Evolutionary conservation across 1,140 invertebrate genomes (phyloP).

Genomic region (Pentalonia nigronervosa): DNA sequence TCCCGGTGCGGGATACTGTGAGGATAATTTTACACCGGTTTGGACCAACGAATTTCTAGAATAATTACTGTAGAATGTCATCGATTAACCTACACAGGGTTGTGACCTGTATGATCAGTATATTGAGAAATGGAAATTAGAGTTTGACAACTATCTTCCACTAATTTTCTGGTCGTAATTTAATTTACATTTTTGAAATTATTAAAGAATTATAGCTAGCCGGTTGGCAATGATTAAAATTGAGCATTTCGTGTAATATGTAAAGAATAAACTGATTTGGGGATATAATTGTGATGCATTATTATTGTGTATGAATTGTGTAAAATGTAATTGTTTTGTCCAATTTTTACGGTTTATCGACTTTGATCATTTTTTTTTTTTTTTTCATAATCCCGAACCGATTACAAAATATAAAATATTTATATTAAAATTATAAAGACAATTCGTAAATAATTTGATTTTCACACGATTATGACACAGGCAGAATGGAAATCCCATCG

Average conservation of each 20-base stretch:
- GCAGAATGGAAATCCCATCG: constrained; percentile 24
- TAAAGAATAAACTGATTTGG: neutral
- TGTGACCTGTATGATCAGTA: neutral
- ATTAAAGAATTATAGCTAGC: neutral
- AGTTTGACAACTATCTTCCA: no score
- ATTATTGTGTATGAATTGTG: neutral
- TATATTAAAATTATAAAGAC: constrained; percentile 18
- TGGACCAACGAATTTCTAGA: no score
- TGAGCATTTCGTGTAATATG: neutral
- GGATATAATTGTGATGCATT: neutral
- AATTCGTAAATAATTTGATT: constrained; percentile 46
- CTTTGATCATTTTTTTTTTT: neutral
- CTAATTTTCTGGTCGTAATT: neutral
- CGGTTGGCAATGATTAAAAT: neutral
- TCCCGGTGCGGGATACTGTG: no score
- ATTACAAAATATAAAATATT: neutral
- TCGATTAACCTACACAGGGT: neutral
- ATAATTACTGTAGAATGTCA: neutral
- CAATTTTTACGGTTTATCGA: neutral
- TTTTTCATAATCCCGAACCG: neutral
- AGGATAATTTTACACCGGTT: no score
- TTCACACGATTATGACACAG: constrained; percentile 41
- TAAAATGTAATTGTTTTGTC: neutral
- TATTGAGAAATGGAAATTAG: no score
- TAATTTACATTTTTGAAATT: neutral